Evolutionary conservation across 2,888 invertebrate species (phyloP), one percentile per base, ranked within the genome.

Genomic region (Lasioglossum lativentre): DNA sequence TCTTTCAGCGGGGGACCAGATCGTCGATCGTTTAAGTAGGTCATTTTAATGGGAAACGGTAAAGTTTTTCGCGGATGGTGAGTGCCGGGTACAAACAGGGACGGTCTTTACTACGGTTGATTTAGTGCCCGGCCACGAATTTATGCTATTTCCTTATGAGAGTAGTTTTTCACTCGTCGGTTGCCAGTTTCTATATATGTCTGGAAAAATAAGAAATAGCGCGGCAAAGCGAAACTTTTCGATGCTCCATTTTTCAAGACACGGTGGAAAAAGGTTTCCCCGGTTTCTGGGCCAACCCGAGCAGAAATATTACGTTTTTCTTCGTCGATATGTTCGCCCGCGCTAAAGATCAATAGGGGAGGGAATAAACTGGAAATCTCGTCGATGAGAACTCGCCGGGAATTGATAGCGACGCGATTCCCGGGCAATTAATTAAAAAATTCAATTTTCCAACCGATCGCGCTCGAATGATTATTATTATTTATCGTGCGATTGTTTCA

Each of bases 81-180:
- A 84, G 84, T 84, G 82, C 80, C 80, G 63, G 63, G 81, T 79
- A 85, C 83, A 88, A 89, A 88, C 86, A 87, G 30, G 30, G 71
- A 77, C 82, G 82, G 71, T 81, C 78, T 86, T 89, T 89, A 82
- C 75, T 85, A 83, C 84, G 66, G 38, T 78, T 89, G 88, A 89
- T 90, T 83, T 82, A 86, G 27, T 34, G 77, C 5, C 56, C n/a
- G 40, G 30, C 71, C 38, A 63, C 59, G 71, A 80, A 88, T 88
- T 88, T 86, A 86, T 88, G 63, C 76, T 42, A 79, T 75, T 83
- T 86, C 82, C 81, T 75, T 85, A 75, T 78, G 76, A 86, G 72
- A 82, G 76, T 81, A 56, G 77, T 82, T 80, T 77, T 80, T 83
- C 66, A 56, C 76, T 16, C 16, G 12, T 45, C 59, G 70, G 83